Percentiles rank a stretch among this genome's conserved stretches.
Evolutionary conservation across 2,888 invertebrate genomes (phyloP).

Genomic region (Eueremaeus valkanovi): DNA sequence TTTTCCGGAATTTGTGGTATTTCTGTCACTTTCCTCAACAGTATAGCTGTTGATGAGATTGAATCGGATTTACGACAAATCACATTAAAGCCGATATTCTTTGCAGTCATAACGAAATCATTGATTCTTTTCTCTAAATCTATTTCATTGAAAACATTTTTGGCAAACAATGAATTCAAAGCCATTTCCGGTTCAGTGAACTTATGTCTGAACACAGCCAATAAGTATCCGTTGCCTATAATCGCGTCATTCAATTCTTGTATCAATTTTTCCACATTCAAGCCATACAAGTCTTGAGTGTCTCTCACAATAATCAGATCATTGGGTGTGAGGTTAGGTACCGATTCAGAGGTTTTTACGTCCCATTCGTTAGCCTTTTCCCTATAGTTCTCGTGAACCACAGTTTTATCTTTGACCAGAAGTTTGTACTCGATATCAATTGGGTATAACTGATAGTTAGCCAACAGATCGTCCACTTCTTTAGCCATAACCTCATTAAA

Average conservation of each 20-base stretch:
- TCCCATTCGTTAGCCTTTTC: slow-evolving; percentile 60
- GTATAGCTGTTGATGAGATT: slow-evolving; percentile 56
- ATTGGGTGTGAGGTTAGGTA: slow-evolving; percentile 46
- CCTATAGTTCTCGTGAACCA: slow-evolving; percentile 48
- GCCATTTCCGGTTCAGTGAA: not conserved
- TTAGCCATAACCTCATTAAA: slow-evolving; percentile 38
- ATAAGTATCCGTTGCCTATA: slow-evolving; percentile 65
- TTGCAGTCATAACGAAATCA: not conserved
- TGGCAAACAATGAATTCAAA: not conserved
- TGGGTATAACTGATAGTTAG: slow-evolving; percentile 40
- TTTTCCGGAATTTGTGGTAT: not conserved
- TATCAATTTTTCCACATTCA: slow-evolving; percentile 41
- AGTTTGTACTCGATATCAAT: slow-evolving; percentile 60
- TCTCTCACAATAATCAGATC: slow-evolving; percentile 49
- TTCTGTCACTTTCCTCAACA: slow-evolving; percentile 60
- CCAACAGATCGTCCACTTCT: slow-evolving; percentile 23
- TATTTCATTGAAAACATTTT: not conserved
- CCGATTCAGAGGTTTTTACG: slow-evolving; percentile 55
- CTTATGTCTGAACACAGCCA: slow-evolving; percentile 52
- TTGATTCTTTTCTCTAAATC: not conserved
- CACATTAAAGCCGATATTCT: slow-evolving; percentile 38
- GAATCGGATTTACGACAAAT: slow-evolving; percentile 60
- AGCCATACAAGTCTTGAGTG: not conserved
- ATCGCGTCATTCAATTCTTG: slow-evolving; percentile 57
- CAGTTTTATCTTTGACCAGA: slow-evolving; percentile 56